Base-by-base conservation (phyloP, 2,113 vertebrate genomes). In the Stigmatopora nigra region DNA sequence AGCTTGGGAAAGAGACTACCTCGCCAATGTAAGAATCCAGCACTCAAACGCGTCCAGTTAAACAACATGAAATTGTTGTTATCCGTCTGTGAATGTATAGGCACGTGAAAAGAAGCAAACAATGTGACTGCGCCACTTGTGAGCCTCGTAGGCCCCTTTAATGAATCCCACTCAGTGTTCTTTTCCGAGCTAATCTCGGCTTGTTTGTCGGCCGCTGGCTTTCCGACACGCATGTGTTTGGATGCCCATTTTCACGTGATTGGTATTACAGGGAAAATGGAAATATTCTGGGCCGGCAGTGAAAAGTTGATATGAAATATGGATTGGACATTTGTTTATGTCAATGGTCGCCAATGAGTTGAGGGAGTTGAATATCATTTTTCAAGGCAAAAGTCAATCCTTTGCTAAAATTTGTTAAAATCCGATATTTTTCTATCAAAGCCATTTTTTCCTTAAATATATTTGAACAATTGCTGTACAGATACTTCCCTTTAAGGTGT, bases 1-100 rank as follows among this genome's bases (percentile, higher is more conserved):
- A 8, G 68, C 86, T 76, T 97, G 95, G 95, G 83, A 86, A 5
- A 86, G 85, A 52, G 92, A 97, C 84, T 98, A 98, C 82, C 78
- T 97, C 63, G 83, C 91, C 36, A 94, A 81, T 1, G 95, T 97
- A 81, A 92, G 94, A 75, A n/a, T 5, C 44, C 3, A 48, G n/a
- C 12, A 53, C 5, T 5, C 6, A 44, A 25, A 47, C 16, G 11
- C 17, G 15, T 36, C 15, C 1, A 44, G 36, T 44, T 11, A n/a
- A 2, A 17, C 44, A 10, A 41, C 38, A 41, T 41, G 2, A 41
- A 41, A 41, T 41, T 41, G 38, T 41, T 41, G 38, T 38, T 38
- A n/a, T 19, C 48, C 12, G 63, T 53, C 53, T 69, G 48, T 63
- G 57, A 48, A 69, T 55, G 63, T 71, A 63, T 71, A 65, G 6